Base-by-base conservation (phyloP, 2,888 invertebrate species). In the Laothoe populi region DNA sequence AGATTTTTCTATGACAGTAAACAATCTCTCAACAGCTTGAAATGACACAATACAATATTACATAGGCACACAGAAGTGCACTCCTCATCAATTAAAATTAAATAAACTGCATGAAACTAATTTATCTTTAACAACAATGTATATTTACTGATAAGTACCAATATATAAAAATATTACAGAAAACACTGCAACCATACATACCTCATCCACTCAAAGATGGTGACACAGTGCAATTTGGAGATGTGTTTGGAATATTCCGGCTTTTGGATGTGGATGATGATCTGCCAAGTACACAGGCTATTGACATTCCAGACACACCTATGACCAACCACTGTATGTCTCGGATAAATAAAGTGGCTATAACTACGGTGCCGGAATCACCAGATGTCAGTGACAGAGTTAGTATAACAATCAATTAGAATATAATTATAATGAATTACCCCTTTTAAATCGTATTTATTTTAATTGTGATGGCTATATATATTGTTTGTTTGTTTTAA, bases 311-410 rank as follows among this genome's bases (percentile, higher is more conserved):
- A 0, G 89, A 88, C 16, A 91, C 90, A 1, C 91, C 90, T 1
- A 63, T 83, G 0, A 63, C 70, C 1, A 70, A 65, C 1, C 78
- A 71, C 61, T 74, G 76, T 67, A 61, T 79, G 2, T 79, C 84
- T 0, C 84, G 79, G 66, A 40, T 84, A 11, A 76, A 78, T 62
- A 75, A 74, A 64, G 70, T 53, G 16, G 74, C 79, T 1, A 73
- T 69, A 0, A 88, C 83, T 3, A 78, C 80, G 11, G 75, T 91
- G 65, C 92, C 91, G 0, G 91, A 92, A 66, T 91, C 92, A 4
- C 92, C 92, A 1, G 91, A 92, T 75, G 81, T 87, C 60, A 92
- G 91, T 71, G 90, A 91, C 64, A 83, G 74, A 77, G 91, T 91
- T 19, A 44, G 44, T 44, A 44, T 19, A n/a, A 3, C 13, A 40